phyloP scores from a whole-genome alignment of 2,797 vertebrate species.

The Uromys caudimaculatus region DNA sequence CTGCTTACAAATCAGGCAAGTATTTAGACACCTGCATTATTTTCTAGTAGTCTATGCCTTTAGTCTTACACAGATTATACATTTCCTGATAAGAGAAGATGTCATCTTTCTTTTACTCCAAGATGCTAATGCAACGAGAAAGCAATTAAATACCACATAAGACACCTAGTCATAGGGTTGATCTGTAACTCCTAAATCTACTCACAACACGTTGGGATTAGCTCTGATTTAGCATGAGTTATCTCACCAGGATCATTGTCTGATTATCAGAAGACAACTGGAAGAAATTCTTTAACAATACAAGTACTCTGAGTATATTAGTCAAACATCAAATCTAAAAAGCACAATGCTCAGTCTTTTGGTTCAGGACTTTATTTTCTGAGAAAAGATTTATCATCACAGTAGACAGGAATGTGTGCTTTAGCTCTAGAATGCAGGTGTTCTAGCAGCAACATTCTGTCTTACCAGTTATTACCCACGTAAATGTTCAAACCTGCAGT shows the following conservation, averaged over 20 bases:
- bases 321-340: neutral
- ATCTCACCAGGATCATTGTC: neutral
- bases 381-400: neutral
- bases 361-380: conserved; percentile 9
- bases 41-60: conserved; percentile 3
- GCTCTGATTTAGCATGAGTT: neutral
- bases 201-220: neutral
- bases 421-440: conserved; percentile 15
- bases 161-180: neutral
- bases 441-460: conserved; percentile 10
- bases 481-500: neutral
- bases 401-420: neutral
- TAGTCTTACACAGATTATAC: conserved; percentile 18
- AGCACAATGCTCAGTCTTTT: neutral
- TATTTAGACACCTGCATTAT: conserved; percentile 15
- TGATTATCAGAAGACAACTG: conserved; percentile 34
- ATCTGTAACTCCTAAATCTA: neutral
- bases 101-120: conserved; percentile 16
- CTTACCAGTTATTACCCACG: neutral
- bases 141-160: neutral
- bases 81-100: conserved; percentile 48
- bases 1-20: conserved; percentile 26
- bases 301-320: neutral
- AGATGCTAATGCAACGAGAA: conserved; percentile 36
- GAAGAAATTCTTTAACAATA: conserved; percentile 37